Evolutionary conservation across 2,113 vertebrate species (phyloP).

Genomic region (Otus sunia): DNA sequence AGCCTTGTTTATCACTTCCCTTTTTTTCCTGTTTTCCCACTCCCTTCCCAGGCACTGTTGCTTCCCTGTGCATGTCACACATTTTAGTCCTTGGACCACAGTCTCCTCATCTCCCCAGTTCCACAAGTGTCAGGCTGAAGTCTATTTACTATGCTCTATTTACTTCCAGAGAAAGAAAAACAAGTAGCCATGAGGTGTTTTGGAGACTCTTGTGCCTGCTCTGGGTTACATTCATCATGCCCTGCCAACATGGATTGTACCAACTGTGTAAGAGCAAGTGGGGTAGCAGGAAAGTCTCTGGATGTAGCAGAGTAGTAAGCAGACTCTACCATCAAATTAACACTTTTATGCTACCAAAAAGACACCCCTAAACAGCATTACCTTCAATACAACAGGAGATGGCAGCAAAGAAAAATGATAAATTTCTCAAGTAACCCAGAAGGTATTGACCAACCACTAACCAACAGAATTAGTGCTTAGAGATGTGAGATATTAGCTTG

Average conservation of each 20-base stretch:
- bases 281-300: neutral
- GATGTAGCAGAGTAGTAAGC: neutral
- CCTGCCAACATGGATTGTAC: fast-evolving
- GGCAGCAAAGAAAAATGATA: neutral
- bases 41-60: neutral
- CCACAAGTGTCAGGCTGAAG: neutral
- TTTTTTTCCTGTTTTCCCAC: neutral
- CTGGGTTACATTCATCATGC: neutral
- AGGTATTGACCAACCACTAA: neutral
- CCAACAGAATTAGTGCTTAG: neutral
- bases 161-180: neutral
- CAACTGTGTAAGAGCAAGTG: neutral
- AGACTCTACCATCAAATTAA: neutral
- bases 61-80: neutral
- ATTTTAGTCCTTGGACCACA: neutral
- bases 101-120: neutral
- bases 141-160: neutral
- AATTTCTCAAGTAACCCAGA: neutral
- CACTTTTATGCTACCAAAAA: neutral
- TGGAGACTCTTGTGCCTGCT: neutral
- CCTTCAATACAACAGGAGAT: neutral
- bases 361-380: fast-evolving
- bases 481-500: neutral
- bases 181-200: neutral
- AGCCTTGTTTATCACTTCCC: neutral